phyloP scores from a whole-genome alignment of 2,888 invertebrate genomes.

The Chalcosyrphus nemorum region DNA sequence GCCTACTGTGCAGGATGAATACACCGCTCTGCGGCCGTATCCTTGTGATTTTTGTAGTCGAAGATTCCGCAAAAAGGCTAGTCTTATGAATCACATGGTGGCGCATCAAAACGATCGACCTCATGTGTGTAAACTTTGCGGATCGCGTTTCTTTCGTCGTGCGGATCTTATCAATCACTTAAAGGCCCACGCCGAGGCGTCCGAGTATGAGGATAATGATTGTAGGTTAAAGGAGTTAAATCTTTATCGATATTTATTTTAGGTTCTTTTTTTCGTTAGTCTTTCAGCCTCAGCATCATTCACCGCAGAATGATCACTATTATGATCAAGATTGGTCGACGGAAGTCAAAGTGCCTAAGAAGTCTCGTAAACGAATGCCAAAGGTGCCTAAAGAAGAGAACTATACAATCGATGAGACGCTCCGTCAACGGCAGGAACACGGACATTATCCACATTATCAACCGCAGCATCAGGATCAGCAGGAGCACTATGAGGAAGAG shows the following conservation, averaged over 20 bases:
- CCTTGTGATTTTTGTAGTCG: constrained; percentile 94
- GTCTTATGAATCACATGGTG: constrained; percentile 93
- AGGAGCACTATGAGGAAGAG: constrained; percentile 42
- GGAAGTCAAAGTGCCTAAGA: constrained; percentile 67
- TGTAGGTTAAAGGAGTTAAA: constrained; percentile 65
- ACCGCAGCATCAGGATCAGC: constrained; percentile 14
- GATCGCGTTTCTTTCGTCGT: constrained; percentile 90
- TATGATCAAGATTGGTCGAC: constrained; percentile 79
- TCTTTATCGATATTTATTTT: not conserved
- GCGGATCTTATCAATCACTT: constrained; percentile 92
- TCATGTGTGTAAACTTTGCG: constrained; percentile 91
- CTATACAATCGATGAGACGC: constrained; percentile 76
- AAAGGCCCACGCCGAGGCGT: constrained; percentile 90
- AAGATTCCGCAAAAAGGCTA: constrained; percentile 91
- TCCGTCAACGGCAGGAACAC: constrained; percentile 38
- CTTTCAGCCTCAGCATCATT: constrained; percentile 67
- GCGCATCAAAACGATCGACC: constrained; percentile 93
- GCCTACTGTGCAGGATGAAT: constrained; percentile 91
- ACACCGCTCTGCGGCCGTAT: constrained; percentile 87
- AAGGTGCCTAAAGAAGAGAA: constrained; percentile 78
- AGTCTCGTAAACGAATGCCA: constrained; percentile 69
- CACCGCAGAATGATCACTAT: constrained; percentile 77
- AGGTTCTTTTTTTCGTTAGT: constrained; percentile 18
- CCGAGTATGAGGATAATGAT: constrained; percentile 83
- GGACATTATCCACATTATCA: constrained; percentile 8